These are phyloP conservation scores for Sciurus vulgaris DNA, from an alignment of 2,797 vertebrate species.

Conservation along the genomic window DNA sequence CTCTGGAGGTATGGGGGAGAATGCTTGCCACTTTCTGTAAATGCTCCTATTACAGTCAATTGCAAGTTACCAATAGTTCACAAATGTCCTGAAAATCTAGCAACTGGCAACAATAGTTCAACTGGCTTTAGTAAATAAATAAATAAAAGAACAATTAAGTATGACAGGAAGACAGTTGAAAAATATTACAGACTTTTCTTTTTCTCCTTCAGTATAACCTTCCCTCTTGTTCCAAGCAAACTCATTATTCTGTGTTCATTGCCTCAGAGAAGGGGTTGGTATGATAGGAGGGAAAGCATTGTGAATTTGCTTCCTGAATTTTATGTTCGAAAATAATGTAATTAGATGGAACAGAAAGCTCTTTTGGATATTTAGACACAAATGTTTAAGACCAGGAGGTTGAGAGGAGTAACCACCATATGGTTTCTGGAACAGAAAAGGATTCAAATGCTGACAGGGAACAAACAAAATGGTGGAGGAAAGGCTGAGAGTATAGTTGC, in stretches of 20 bases:
- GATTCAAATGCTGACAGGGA: neutral
- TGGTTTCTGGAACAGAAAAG: slow-evolving; percentile 16
- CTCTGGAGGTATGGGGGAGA: neutral
- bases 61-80: neutral
- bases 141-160: neutral
- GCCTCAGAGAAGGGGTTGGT: neutral
- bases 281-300: neutral
- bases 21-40: neutral
- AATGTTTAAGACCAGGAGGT: neutral
- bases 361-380: slow-evolving; percentile 52
- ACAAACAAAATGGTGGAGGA: neutral
- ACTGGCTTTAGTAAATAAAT: neutral
- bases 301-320: slow-evolving; percentile 3
- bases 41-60: neutral
- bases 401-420: neutral
- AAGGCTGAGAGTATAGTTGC: neutral
- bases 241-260: neutral
- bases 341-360: slow-evolving; percentile 14
- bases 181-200: neutral
- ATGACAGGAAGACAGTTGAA: neutral
- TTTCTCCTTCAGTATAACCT: neutral
- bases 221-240: neutral
- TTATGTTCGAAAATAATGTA: slow-evolving; percentile 28
- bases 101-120: neutral
- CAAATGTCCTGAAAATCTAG: neutral